Evolutionary conservation across 1,140 invertebrate genomes (phyloP).

Genomic region (Rhyzopertha dominica): DNA sequence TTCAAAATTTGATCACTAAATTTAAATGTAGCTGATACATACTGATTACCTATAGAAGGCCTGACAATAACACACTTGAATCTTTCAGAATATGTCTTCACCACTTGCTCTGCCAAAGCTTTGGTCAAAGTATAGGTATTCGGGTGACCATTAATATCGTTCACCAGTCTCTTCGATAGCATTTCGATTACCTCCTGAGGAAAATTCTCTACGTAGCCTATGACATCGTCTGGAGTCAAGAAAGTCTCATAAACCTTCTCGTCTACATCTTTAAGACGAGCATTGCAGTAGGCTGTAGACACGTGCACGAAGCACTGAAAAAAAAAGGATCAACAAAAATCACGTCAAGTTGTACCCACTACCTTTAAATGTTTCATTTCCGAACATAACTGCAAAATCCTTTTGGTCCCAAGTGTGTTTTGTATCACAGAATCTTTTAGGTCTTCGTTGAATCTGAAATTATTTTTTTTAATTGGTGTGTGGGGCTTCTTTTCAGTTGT

Average conservation of each 20-base stretch:
- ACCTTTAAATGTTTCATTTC: constrained; percentile 5
- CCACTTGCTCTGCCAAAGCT: constrained; percentile 68
- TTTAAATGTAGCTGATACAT: too few relatives aligned
- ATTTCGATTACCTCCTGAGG: constrained; percentile 52
- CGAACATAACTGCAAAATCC: constrained; percentile 53
- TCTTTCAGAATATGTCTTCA: too few relatives aligned
- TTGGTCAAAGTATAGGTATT: constrained; percentile 86
- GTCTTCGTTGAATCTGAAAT: constrained; percentile 68
- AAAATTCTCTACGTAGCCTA: constrained; percentile 54
- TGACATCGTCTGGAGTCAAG: constrained; percentile 57
- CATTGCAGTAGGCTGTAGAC: constrained; percentile 80
- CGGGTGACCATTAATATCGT: too few relatives aligned
- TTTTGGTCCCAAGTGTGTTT: constrained; percentile 58
- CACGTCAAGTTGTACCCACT: too few relatives aligned
- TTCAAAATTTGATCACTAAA: too few relatives aligned
- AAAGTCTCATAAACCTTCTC: constrained; percentile 66
- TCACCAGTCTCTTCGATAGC: constrained; percentile 48
- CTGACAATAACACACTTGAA: too few relatives aligned
- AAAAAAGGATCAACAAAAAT: too few relatives aligned
- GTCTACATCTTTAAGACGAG: constrained; percentile 59
- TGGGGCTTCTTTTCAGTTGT: not conserved
- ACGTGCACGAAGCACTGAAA: constrained; percentile 76
- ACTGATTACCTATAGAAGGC: too few relatives aligned
- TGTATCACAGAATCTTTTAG: constrained; percentile 59
- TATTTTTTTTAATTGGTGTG: too few relatives aligned